A percentile compares a stretch with the other conserved stretches of the same genome.
Conservation (phyloP, 2,888 invertebrate species). For the Calliphora vomitoria region DNA sequence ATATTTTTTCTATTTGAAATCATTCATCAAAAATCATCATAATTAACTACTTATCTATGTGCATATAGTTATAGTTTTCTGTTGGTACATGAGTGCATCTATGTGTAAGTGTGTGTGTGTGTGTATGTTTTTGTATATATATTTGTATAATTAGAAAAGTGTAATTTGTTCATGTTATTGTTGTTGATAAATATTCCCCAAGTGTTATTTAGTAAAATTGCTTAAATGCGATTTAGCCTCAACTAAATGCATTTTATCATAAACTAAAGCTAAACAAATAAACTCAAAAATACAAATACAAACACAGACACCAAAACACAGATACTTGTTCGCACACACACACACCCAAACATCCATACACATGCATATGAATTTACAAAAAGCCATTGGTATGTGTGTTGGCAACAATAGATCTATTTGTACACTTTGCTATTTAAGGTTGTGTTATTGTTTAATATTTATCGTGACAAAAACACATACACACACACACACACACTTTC, state of each 20-base stretch:
- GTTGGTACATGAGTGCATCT: neutral
- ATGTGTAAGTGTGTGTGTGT: neutral
- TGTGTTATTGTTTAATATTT: constrained; percentile 72
- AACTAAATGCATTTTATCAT: constrained; percentile 71
- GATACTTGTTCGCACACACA: neutral
- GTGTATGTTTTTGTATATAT: constrained; percentile 21
- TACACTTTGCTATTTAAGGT: constrained; percentile 69
- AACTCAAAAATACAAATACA: constrained; percentile 48
- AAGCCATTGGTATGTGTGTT: neutral
- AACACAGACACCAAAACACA: constrained; percentile 31
- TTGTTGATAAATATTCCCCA: constrained; percentile 76
- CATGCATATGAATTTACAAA: neutral
- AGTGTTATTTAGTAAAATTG: constrained; percentile 77
- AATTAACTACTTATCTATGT: constrained; percentile 72
- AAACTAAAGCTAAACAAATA: constrained; percentile 74
- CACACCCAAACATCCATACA: too few relatives aligned
- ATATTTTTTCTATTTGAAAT: constrained; percentile 51
- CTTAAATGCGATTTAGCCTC: constrained; percentile 74
- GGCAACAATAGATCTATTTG: constrained; percentile 49
- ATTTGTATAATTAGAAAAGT: constrained; percentile 72
- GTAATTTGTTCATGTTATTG: constrained; percentile 72
- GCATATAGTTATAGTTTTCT: constrained; percentile 48
- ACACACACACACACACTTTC: neutral
- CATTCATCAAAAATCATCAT: constrained; percentile 73
- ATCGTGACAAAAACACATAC: constrained; percentile 60